Base-by-base conservation (phyloP, 1,140 invertebrate genomes). In the Temnothorax curvispinosus region DNA sequence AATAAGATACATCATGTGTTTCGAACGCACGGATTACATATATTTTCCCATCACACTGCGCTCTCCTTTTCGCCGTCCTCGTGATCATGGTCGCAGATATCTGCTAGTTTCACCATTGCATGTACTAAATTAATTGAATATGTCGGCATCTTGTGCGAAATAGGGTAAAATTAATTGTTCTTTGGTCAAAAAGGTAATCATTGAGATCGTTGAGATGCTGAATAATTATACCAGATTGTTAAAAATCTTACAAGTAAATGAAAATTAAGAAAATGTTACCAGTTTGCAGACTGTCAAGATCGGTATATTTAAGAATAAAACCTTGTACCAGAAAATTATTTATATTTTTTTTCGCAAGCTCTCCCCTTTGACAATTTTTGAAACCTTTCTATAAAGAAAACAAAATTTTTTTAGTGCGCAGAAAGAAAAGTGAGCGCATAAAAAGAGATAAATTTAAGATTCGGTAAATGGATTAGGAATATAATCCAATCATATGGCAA, bases 1-100 rank as follows among this genome's bases (percentile, higher is more conserved):
- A 91, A 91, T 89, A 90, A 91, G 78, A 87, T 54, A 56, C 21
- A 69, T 84, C 71, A 75, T 69, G 60, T 58, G 50, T 84, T 76
- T 80, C n/a, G 74, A 77, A 86, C 54, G 56, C 32, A 65, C 64
- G 21, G 41, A 56, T 82, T 52, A 74, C 64, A 47, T 65, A 69
- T 44, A 84, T 65, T 50, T 85, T 76, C 47, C 50, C 58, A 77
- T 77, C 38, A 77, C 15, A 77, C 15, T 77, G 35, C 35, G 27
- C 13, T 85, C 41, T 71, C 54, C 60, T 50, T 44, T 32, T 77
- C 44, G 15, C 7, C 11, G 11, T 52, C 74, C 67, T 75, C 41
- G 11, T 35, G 54, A 76, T 76, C 62, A 80, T 65, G 82, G 78
- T 91, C 87, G 87, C 89, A 88, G 86, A 92, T 87, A 81, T 88